Evolutionary conservation across 2,888 invertebrate genomes (phyloP).

Genomic region (Dusona sp.): DNA sequence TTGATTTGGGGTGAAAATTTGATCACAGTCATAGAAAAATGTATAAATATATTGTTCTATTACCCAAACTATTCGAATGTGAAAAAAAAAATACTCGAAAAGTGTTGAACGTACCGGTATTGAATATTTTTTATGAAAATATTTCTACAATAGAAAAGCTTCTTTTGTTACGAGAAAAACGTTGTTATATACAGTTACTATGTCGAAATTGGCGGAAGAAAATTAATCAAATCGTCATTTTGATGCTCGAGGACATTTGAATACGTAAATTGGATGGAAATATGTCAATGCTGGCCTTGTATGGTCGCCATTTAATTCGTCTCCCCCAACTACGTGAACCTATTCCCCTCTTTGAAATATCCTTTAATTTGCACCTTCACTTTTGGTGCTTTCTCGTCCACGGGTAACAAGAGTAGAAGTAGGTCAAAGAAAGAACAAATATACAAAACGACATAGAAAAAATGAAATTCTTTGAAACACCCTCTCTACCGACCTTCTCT

Average conservation of each 20-base stretch:
- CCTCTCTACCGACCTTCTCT: not conserved
- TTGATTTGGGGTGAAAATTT: too few relatives aligned
- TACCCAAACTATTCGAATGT: too few relatives aligned
- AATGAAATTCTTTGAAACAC: conserved; percentile 32
- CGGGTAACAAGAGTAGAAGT: conserved; percentile 34
- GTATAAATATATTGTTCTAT: too few relatives aligned
- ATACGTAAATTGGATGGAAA: conserved; percentile 8
- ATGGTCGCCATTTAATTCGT: not conserved
- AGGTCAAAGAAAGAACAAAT: conserved; percentile 33
- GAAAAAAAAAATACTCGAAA: not conserved
- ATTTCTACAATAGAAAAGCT: too few relatives aligned
- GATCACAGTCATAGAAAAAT: too few relatives aligned
- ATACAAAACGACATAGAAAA: not conserved
- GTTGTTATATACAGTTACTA: not conserved
- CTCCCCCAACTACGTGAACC: conserved; percentile 23
- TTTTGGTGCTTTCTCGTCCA: not conserved
- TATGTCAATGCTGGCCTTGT: not conserved
- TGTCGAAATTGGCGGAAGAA: not conserved
- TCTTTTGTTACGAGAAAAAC: not conserved
- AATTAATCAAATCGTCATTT: not conserved
- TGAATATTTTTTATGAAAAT: not conserved
- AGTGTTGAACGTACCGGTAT: not conserved
- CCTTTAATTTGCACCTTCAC: conserved; percentile 25
- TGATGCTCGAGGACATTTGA: not conserved
- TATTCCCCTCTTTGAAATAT: conserved; percentile 29